phyloP scores from a whole-genome alignment of 37 sponge, comb jelly and placozoan genomes.

The Dysidea cf. avara region DNA sequence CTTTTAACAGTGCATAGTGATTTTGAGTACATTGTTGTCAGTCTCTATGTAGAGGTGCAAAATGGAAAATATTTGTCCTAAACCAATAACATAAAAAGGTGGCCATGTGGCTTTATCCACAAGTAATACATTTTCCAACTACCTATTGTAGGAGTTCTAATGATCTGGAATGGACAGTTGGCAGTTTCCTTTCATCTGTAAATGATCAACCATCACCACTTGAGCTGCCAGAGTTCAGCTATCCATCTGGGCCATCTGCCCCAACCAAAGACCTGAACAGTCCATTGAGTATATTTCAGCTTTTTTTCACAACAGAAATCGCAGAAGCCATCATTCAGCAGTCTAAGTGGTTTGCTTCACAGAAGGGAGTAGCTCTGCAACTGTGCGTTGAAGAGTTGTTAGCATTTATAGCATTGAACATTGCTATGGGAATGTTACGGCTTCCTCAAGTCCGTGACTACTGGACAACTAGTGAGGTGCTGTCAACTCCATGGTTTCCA shows the following conservation, averaged over 20 bases:
- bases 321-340: neutral
- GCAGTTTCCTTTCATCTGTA: too few species aligned
- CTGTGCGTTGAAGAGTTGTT: neutral
- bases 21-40: too few species aligned
- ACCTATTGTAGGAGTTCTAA: too few species aligned
- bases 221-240: neutral
- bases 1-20: too few species aligned
- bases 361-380: neutral
- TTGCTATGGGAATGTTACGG: slow-evolving; percentile 4
- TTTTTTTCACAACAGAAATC: neutral
- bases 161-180: too few species aligned
- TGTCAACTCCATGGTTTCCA: slow-evolving; percentile 2
- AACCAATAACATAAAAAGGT: too few species aligned
- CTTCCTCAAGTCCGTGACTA: slow-evolving; percentile 10
- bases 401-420: slow-evolving; percentile 4
- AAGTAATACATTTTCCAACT: too few species aligned
- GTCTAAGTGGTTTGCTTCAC: neutral
- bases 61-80: too few species aligned
- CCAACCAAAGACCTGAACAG: neutral
- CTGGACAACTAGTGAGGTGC: neutral
- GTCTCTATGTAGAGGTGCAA: too few species aligned
- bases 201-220: neutral
- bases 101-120: too few species aligned
- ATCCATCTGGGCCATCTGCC: neutral
- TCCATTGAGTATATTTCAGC: neutral